Percentiles rank a stretch among this genome's conserved stretches.
These are phyloP conservation scores for Porites lutea DNA, from an alignment of 64 coral and sea anemone genomes.

Conservation along the genomic window DNA sequence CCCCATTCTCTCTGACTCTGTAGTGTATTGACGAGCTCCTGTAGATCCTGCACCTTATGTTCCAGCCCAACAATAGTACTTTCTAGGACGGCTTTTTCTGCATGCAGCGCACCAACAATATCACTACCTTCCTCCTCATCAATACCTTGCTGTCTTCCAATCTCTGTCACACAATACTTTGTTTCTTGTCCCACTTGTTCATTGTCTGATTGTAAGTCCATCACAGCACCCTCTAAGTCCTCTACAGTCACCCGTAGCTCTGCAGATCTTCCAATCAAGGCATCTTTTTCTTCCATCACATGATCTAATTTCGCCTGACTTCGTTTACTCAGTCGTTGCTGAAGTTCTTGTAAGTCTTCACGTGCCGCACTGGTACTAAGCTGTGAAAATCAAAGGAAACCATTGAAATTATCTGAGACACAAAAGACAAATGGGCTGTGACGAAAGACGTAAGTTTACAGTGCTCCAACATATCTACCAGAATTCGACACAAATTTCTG, in stretches of 20 bases:
- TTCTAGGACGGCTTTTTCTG: slow-evolving; percentile 96
- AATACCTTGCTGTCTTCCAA: slow-evolving; percentile 67
- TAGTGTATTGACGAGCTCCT: slow-evolving; percentile 39
- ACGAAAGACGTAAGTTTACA: not conserved
- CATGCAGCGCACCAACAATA: slow-evolving; percentile 72
- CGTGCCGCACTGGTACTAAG: slow-evolving; percentile 61
- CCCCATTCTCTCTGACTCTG: slow-evolving; percentile 29
- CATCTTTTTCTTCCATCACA: slow-evolving; percentile 72
- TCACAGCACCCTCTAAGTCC: slow-evolving; percentile 81
- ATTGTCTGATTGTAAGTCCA: slow-evolving; percentile 86
- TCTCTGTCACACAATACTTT: slow-evolving; percentile 78
- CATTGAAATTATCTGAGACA: not conserved
- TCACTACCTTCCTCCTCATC: slow-evolving; percentile 77
- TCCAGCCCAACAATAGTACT: slow-evolving; percentile 93
- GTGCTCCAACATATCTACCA: too few species aligned
- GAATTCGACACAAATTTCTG: too few species aligned
- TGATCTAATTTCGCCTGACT: slow-evolving; percentile 67
- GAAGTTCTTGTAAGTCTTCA: slow-evolving; percentile 63
- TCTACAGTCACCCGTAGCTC: slow-evolving; percentile 80
- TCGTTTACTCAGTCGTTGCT: slow-evolving; percentile 55
- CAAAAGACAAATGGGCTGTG: not conserved
- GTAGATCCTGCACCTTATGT: slow-evolving; percentile 88
- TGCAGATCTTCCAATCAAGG: slow-evolving; percentile 68
- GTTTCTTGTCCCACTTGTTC: slow-evolving; percentile 90
- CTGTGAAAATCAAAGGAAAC: slow-evolving; percentile 49